Conservation (phyloP, 2,797 vertebrate genomes). For the Alosa sapidissima region DNA sequence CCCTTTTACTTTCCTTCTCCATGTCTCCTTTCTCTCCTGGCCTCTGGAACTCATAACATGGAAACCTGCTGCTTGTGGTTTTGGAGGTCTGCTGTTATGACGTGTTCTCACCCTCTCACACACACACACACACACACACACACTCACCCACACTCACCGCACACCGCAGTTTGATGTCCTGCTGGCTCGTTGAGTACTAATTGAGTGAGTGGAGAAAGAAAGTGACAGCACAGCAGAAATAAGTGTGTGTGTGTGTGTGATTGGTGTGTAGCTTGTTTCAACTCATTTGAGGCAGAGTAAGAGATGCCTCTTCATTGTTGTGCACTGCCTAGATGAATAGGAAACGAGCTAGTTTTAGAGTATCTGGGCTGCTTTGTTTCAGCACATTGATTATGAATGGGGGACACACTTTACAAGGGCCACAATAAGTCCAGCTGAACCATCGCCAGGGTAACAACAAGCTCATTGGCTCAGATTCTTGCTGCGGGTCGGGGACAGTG, state of each 20-base stretch:
- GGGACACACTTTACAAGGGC: constrained; percentile 30
- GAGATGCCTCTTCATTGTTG: not conserved
- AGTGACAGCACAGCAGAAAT: not conserved
- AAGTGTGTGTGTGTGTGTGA: not conserved
- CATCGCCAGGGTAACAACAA: constrained; percentile 39
- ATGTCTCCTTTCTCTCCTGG: not conserved
- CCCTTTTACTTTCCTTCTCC: not conserved
- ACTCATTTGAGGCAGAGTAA: not conserved
- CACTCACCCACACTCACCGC: not conserved
- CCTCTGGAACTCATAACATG: constrained; percentile 4
- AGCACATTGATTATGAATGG: constrained; percentile 38
- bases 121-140: not conserved
- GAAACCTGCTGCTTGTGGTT: constrained; percentile 11
- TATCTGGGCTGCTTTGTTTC: constrained; percentile 39
- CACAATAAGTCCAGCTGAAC: constrained; percentile 34
- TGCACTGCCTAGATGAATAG: not conserved
- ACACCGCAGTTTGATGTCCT: not conserved
- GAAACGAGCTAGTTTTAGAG: not conserved
- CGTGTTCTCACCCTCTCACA: not conserved
- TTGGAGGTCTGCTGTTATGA: constrained; percentile 5
- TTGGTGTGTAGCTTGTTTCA: not conserved
- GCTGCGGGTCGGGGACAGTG: not conserved
- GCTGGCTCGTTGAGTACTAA: constrained; percentile 13
- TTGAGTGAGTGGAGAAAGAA: not conserved
- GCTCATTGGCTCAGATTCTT: constrained; percentile 24